Evolutionary conservation across 2,797 vertebrate species (phyloP), one percentile per base, ranked within the genome.

Genomic region (Pantherophis alleghaniensis): DNA sequence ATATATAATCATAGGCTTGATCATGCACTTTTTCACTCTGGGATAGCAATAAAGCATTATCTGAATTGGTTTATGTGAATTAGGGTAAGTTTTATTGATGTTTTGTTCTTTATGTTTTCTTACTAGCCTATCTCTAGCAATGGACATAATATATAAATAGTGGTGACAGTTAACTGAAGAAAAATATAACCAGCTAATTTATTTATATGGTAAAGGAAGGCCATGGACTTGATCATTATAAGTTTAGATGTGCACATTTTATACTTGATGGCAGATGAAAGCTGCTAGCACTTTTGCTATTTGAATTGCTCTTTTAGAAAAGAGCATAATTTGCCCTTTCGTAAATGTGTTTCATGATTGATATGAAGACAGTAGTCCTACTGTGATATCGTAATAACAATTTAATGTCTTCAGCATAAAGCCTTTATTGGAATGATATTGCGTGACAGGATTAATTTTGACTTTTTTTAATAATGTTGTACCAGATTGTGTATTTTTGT

Each of bases 401-500:
- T 94, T 7, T 4, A 94, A 28, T 14, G 2, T 12, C 92, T 93
- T 96, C 91, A 1, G 47, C 91, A 89, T 5, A 90, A 42, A 5
- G 26, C 0, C 1, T 26, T 91, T 94, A 69, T 0, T 93, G 22
- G 87, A 94, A 89, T 28, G 66, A 7, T 59, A 12, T 57, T 91
- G 28, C 69, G 53, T n/a, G 88, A 60, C 56, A 91, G 55, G 0
- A 91, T 28, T 79, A 83, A 60, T 88, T 56, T 92, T 91, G 66
- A 47, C 1, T 83, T 26, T 93, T 66, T 95, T 92, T 91, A 61
- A 22, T 86, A 92, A 37, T 0, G 59, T 18, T 87, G 61, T 74
- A 87, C 53, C 7, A 0, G 87, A 90, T 14, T 92, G 66, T 90
- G 55, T 74, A 83, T 60, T 86, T 0, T 88, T 91, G 93, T 4